Evolutionary conservation across 2,888 invertebrate species (phyloP).

Genomic region (Leptinotarsa juncta): DNA sequence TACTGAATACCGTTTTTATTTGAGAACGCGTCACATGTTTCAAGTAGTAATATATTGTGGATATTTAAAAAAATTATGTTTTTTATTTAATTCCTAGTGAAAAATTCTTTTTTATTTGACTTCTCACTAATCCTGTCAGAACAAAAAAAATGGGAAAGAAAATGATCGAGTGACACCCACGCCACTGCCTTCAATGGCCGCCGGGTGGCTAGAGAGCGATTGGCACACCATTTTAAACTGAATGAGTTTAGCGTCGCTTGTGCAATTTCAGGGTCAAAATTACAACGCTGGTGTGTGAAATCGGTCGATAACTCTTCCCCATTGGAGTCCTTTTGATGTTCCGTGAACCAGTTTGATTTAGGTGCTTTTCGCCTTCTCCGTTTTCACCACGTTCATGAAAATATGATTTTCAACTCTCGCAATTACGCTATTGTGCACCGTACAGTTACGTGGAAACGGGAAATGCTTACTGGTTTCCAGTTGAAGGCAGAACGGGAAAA

Average conservation of each 20-base stretch:
- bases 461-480: constrained; percentile 7
- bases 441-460: neutral
- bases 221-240: constrained; percentile 25
- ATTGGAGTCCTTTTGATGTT: constrained; percentile 15
- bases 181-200: constrained; percentile 12
- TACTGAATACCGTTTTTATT: too few relatives aligned
- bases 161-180: neutral
- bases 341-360: neutral
- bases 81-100: too few relatives aligned
- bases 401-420: constrained; percentile 12
- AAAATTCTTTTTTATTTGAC: too few relatives aligned
- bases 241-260: constrained; percentile 37
- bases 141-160: neutral
- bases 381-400: constrained; percentile 5
- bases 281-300: constrained; percentile 50
- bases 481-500: constrained; percentile 5
- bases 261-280: constrained; percentile 52
- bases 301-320: constrained; percentile 47
- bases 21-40: too few relatives aligned
- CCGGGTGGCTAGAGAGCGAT: constrained; percentile 12
- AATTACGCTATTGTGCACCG: constrained; percentile 3
- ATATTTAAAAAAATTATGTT: too few relatives aligned
- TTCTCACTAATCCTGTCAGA: too few relatives aligned
- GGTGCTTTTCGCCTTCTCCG: neutral
- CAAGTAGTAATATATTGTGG: too few relatives aligned